These are phyloP conservation scores for Myrmophylax atrothorax DNA, from an alignment of 2,113 vertebrate species.

Conservation along the genomic window DNA sequence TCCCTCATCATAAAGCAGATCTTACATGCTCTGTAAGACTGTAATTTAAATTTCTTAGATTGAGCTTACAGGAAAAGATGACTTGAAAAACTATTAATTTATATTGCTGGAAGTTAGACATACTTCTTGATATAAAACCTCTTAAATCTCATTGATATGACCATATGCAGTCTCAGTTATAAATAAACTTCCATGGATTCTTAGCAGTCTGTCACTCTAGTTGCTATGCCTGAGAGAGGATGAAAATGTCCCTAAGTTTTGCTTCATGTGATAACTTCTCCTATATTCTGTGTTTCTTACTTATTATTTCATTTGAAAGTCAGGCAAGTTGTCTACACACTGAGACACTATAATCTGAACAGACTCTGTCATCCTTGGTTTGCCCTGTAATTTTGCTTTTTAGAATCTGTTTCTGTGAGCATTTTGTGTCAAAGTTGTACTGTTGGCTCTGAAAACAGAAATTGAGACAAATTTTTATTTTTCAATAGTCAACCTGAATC, in stretches of 20 bases:
- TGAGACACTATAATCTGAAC: not conserved
- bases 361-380: not conserved
- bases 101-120: not conserved
- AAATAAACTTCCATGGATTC: not conserved
- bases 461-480: not conserved
- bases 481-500: not conserved
- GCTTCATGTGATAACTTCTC: not conserved
- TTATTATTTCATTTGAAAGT: not conserved
- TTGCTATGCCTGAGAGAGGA: not conserved
- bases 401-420: not conserved
- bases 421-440: not conserved
- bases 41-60: not conserved
- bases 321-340: not conserved
- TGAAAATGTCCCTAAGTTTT: not conserved
- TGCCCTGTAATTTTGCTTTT: not conserved
- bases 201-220: not conserved
- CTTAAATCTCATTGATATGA: not conserved
- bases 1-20: not conserved
- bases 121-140: not conserved
- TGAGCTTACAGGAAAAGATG: not conserved
- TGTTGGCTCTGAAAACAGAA: not conserved
- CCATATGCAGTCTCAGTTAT: not conserved
- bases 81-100: not conserved
- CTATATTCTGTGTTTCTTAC: not conserved
- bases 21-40: not conserved